Base-by-base conservation (phyloP, 2,797 vertebrate genomes). In the Eupleurogrammus muticus region DNA sequence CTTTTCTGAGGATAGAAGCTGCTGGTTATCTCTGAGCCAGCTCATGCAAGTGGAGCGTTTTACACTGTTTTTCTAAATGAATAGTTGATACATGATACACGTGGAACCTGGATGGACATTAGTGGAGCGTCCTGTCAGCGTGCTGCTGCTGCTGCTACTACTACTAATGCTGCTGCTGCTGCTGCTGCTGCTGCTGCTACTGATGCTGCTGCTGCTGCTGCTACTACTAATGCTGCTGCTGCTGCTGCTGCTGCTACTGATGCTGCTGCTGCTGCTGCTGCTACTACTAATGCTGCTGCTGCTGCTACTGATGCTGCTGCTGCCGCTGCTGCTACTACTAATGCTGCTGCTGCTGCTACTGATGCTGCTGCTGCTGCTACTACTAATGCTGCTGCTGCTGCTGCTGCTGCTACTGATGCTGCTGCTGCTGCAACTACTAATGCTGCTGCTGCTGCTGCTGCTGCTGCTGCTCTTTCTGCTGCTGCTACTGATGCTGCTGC, bases 231-330 rank as follows among this genome's bases (percentile, higher is more conserved):
- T n/a, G n/a, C n/a, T n/a, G n/a, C n/a, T n/a, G n/a, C n/a, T n/a
- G n/a, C n/a, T n/a, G 28, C 28, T 28, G 28, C 28, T 28, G 28
- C 28, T 58, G 49, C 23, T 61, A 67, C 9, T 50, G 34, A 65
- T 17, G 66, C 40, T 34, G n/a, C 64, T 79, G 44, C 66, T 58
- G 44, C 51, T 57, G 36, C 59, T 36, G 49, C 71, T 78, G 68
- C 73, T 51, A 58, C 5, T 17, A 5, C 17, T 10, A n/a, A n/a
- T n/a, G n/a, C n/a, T n/a, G n/a, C n/a, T n/a, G n/a, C n/a, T n/a
- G n/a, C n/a, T n/a, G n/a, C 68, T 77, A 55, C 69, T 59, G 66
- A 63, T 65, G 70, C 63, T 73, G 68, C n/a, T n/a, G n/a, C n/a
- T n/a, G n/a, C n/a, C n/a, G 28, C 28, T 28, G 28, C 28, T 28